These are phyloP conservation scores for Peromyscus attwateri DNA, from an alignment of 2,797 vertebrate species.

Conservation along the genomic window DNA sequence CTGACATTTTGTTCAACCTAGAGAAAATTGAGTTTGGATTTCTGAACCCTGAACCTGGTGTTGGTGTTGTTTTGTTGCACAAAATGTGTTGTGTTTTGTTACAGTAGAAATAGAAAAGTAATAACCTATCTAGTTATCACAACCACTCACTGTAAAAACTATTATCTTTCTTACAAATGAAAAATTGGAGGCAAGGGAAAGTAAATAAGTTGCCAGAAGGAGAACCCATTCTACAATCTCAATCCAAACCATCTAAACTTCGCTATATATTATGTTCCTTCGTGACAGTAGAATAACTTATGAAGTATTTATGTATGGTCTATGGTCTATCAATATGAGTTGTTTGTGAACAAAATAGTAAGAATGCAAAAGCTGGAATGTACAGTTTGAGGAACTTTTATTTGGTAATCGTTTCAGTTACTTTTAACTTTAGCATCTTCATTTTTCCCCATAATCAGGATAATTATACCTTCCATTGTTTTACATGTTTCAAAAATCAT, in stretches of 20 bases:
- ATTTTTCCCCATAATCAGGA: not conserved
- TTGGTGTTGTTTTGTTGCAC: not conserved
- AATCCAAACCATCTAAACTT: not conserved
- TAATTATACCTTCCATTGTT: not conserved
- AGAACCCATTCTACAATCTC: not conserved
- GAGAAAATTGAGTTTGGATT: not conserved
- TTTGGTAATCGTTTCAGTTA: slow-evolving; percentile 16
- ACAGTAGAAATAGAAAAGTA: not conserved
- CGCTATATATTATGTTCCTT: not conserved
- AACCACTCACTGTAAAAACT: not conserved
- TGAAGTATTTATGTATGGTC: not conserved
- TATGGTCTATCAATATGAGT: not conserved
- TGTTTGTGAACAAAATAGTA: not conserved
- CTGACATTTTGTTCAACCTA: not conserved
- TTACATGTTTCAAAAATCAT: slow-evolving; percentile 27
- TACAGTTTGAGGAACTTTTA: not conserved
- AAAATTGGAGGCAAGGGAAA: not conserved
- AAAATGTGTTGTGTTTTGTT: not conserved
- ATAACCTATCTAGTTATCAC: not conserved
- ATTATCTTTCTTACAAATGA: not conserved
- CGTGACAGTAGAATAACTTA: not conserved
- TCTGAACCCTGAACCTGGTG: not conserved
- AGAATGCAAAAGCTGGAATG: not conserved
- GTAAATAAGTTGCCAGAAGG: not conserved
- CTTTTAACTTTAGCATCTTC: slow-evolving; percentile 48